These are phyloP conservation scores for Sesia apiformis DNA, from an alignment of 2,888 invertebrate species.

Conservation along the genomic window DNA sequence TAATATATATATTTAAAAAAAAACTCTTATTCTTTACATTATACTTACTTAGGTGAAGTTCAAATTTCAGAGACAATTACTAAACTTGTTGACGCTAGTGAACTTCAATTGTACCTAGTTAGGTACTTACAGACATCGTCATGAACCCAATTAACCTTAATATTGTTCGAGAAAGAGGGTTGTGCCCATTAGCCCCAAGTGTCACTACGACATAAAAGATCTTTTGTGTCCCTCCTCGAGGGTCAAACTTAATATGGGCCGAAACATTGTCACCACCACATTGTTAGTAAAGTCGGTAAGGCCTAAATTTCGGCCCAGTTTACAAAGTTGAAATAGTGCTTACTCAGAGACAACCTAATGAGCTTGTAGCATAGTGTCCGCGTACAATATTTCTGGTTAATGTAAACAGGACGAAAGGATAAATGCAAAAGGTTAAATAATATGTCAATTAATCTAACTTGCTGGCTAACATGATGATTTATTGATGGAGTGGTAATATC, in stretches of 20 bases:
- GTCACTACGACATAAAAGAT: background rate
- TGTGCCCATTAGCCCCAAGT: background rate
- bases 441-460: no score
- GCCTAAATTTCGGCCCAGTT: background rate
- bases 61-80: no score
- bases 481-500: no score
- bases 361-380: background rate
- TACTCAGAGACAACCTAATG: background rate
- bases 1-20: no score
- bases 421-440: no score
- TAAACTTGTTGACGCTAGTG: no score
- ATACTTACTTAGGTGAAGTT: no score
- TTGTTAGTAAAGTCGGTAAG: background rate
- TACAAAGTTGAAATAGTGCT: background rate
- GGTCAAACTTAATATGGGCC: background rate
- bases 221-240: background rate
- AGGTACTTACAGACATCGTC: background rate
- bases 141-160: background rate
- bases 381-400: background rate
- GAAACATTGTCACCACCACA: background rate
- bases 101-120: no score
- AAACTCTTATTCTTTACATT: no score
- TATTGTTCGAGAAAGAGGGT: background rate
- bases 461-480: no score
- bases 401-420: background rate